Evolutionary conservation across 1,140 invertebrate species (phyloP).

Genomic region (Pogonognathellus flavescens): DNA sequence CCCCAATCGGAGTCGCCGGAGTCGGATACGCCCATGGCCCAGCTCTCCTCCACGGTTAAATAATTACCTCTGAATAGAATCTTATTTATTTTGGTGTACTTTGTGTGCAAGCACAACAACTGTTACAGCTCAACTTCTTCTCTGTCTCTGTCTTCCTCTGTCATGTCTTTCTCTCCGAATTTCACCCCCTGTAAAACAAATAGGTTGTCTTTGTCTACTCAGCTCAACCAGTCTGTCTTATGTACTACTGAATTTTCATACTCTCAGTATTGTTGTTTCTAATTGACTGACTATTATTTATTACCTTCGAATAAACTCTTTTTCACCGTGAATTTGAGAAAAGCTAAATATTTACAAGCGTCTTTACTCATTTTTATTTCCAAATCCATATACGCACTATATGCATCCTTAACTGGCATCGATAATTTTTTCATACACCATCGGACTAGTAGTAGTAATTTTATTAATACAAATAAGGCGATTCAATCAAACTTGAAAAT

Average conservation of each 20-base stretch:
- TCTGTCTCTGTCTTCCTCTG: constrained; percentile 8
- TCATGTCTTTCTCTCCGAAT: background rate
- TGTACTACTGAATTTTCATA: constrained; percentile 1
- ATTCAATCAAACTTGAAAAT: no score
- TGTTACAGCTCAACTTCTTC: constrained; percentile 25
- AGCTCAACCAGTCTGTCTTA: background rate
- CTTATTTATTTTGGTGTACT: background rate
- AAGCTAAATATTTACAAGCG: constrained; percentile 1
- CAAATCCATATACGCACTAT: no score
- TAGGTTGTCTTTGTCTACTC: background rate
- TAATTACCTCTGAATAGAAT: background rate
- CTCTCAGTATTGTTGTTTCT: constrained; percentile 31
- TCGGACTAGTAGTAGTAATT: no score
- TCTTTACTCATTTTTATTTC: no score
- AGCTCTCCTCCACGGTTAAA: constrained; percentile 19
- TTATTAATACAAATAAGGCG: no score
- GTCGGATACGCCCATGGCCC: background rate
- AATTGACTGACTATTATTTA: constrained; percentile 21
- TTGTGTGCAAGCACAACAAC: background rate
- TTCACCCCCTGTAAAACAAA: background rate
- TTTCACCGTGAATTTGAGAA: constrained; percentile 5
- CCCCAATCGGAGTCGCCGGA: constrained; percentile 51
- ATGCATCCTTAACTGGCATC: no score
- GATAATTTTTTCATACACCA: no score
- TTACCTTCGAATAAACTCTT: constrained; percentile 17